A percentile compares a stretch with the other conserved stretches of the same genome.
Conservation (phyloP, 2,797 vertebrate genomes). For the Pelobates cultripes region DNA sequence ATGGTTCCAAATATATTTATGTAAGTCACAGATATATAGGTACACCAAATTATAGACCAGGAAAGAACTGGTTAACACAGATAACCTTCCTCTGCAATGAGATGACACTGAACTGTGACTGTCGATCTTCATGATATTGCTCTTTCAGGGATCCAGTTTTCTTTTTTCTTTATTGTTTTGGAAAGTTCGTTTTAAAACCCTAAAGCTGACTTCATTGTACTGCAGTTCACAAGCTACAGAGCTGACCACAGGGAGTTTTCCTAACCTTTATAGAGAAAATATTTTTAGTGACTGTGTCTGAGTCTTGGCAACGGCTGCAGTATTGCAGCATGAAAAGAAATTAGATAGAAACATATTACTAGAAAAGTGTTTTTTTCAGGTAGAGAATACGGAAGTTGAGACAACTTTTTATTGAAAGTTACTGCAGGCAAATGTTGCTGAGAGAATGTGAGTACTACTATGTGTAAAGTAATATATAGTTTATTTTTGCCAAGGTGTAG, state of each 20-base stretch:
- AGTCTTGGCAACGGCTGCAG: conserved; percentile 42
- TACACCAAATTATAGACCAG: no score
- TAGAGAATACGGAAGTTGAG: conserved; percentile 29
- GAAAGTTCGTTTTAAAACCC: conserved; percentile 60
- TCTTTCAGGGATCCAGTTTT: conserved; percentile 37
- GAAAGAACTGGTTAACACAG: neutral
- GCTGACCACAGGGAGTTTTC: conserved; percentile 54
- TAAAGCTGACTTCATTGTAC: conserved; percentile 59
- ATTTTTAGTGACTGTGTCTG: conserved; percentile 51
- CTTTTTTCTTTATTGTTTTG: conserved; percentile 50
- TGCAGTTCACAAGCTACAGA: conserved; percentile 42
- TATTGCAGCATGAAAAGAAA: conserved; percentile 52
- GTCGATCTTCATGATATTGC: conserved; percentile 36
- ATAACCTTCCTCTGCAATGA: conserved; percentile 27
- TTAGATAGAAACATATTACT: conserved; percentile 50
- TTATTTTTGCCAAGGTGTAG: neutral
- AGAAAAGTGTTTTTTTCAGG: conserved; percentile 21
- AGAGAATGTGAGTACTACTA: neutral
- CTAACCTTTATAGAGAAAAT: conserved; percentile 56
- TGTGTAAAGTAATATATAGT: neutral
- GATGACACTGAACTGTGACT: conserved; percentile 24
- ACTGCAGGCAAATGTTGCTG: neutral
- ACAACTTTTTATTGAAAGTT: conserved; percentile 25
- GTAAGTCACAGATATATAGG: no score
- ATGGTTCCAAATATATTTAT: no score